Percentiles rank a stretch among this genome's conserved stretches.
Conservation (phyloP, 2,797 vertebrate species). For the Sebastes trivittatus region DNA sequence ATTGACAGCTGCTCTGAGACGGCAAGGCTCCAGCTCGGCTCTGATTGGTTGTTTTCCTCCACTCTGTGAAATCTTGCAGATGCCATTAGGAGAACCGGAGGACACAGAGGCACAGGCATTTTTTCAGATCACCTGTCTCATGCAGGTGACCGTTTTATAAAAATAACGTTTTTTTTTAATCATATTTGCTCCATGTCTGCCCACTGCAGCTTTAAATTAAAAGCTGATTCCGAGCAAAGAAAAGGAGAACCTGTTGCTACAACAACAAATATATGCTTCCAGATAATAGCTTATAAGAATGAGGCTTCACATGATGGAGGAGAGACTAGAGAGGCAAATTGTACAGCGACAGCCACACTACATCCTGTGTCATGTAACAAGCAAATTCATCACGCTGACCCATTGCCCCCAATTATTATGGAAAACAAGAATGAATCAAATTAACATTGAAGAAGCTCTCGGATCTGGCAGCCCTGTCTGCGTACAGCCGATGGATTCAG, state of each 20-base stretch:
- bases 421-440: slow-evolving; percentile 82
- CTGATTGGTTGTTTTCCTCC: background rate
- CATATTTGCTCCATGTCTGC: background rate
- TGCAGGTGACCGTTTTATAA: background rate
- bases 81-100: rapidly evolving
- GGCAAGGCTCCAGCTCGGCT: background rate
- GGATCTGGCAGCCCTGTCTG: slow-evolving; percentile 60
- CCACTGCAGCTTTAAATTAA: slow-evolving; percentile 21
- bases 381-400: slow-evolving; percentile 77
- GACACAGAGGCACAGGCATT: background rate
- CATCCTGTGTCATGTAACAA: slow-evolving; percentile 76
- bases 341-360: slow-evolving; percentile 46
- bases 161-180: background rate
- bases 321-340: slow-evolving; percentile 42
- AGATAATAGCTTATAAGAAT: slow-evolving; percentile 38
- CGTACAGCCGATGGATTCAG: slow-evolving; percentile 60
- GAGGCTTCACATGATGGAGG: slow-evolving; percentile 40
- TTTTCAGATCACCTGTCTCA: background rate
- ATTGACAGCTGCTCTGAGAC: too few relatives aligned
- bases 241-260: slow-evolving; percentile 38
- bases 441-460: slow-evolving; percentile 78
- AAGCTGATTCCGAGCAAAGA: slow-evolving; percentile 28
- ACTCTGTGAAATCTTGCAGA: background rate
- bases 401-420: slow-evolving; percentile 82
- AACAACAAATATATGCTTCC: slow-evolving; percentile 8